Conservation (phyloP, 1,140 invertebrate species). For the Drosophila punjabiensis region DNA sequence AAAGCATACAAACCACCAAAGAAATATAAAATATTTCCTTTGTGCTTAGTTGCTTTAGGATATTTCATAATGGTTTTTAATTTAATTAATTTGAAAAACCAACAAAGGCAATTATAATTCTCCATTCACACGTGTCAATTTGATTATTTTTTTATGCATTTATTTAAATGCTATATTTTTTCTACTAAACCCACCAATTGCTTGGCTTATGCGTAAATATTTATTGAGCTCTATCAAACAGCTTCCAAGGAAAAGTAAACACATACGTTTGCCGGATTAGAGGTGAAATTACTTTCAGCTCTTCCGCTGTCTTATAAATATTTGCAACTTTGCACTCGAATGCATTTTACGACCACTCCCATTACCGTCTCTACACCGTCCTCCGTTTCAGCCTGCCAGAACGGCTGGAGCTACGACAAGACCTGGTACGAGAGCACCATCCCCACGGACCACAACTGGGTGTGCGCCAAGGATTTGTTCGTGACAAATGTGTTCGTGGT, state of each 20-base stretch:
- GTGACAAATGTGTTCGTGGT: conserved; percentile 86
- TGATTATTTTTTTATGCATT: not conserved
- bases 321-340: conserved; percentile 79
- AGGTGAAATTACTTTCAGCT: conserved; percentile 42
- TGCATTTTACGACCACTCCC: conserved; percentile 65
- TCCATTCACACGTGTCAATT: not conserved
- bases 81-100: not conserved
- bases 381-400: conserved; percentile 82
- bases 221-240: conserved; percentile 17
- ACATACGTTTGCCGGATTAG: conserved; percentile 44
- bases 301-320: conserved; percentile 57
- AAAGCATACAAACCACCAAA: not conserved
- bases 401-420: conserved; percentile 86
- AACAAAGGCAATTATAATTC: not conserved
- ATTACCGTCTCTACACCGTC: conserved; percentile 5
- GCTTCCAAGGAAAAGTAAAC: conserved; percentile 18
- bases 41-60: not conserved
- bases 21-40: not conserved
- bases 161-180: conserved; percentile 21
- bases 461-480: conserved; percentile 86
- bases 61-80: not conserved
- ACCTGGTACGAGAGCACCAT: conserved; percentile 86
- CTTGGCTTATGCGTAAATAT: conserved; percentile 19
- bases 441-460: conserved; percentile 86
- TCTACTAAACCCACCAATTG: conserved; percentile 9